Evolutionary conservation across 1,140 invertebrate species (phyloP), one percentile per base, ranked within the genome.

Genomic region (Drosophila kikkawai): DNA sequence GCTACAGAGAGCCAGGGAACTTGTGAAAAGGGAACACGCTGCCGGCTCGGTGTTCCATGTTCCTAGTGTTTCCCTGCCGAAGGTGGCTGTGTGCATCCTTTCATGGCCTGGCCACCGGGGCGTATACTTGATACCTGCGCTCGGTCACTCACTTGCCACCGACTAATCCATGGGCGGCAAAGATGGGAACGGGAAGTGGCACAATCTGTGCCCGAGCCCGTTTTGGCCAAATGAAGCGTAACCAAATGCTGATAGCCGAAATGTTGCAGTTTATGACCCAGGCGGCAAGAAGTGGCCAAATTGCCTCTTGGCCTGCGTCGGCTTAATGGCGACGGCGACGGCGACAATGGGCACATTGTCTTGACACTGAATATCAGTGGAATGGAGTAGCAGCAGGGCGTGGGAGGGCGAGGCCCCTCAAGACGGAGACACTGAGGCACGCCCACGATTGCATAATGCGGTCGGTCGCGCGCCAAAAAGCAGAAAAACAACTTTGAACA

Each of bases 171-270:
- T 1, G 44, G 47, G 61, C 58, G 13, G 15, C 42, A 9, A 17
- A 9, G 0, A 3, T 1, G n/a, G 17, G 6, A 8, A 39, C 11
- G 12, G 26, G 37, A 13, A 9, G 12, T 12, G 22, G 34, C 39
- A 48, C 70, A 83, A 83, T 83, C 65, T 70, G 81, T 74, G 68
- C 68, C 37, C 19, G 29, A 51, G 53, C 56, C 78, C 63, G 74
- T 82, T 74, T 69, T 83, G 80, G 81, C 75, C 81, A 86, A 86
- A 86, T 86, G 83, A 87, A 88, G 73, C 84, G 73, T 88, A 87
- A 78, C 80, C 84, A 88, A 87, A 84, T 80, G 77, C 84, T 87
- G 77, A 88, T 87, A 88, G 84, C 80, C 80, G 50, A 75, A 87
- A 87, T 87, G 69, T 80, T 87, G 73, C 73, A 84, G 80, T 88